These are phyloP conservation scores for Aptenodytes patagonicus DNA, from an alignment of 2,113 vertebrate species.

Conservation along the genomic window DNA sequence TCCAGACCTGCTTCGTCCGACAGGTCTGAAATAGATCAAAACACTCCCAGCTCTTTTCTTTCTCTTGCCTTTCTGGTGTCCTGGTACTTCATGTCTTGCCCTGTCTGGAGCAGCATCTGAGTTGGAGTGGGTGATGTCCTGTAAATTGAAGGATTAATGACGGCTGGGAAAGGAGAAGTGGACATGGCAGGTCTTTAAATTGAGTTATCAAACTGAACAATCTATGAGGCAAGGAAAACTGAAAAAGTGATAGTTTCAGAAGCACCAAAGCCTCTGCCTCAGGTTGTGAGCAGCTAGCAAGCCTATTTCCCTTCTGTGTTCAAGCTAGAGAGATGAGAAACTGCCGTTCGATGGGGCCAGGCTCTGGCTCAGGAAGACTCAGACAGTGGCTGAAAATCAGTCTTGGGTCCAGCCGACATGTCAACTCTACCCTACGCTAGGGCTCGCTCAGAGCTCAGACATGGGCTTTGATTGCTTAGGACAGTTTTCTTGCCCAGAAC, in stretches of 20 bases:
- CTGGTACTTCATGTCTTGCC: not conserved
- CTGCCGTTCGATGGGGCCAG: rapidly evolving
- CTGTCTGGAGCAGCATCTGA: not conserved
- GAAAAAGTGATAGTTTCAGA: not conserved
- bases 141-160: not conserved
- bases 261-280: not conserved
- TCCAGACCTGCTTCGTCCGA: not conserved
- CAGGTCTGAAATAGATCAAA: not conserved
- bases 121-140: not conserved
- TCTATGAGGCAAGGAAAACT: not conserved
- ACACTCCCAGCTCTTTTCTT: not conserved
- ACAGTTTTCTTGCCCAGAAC: not conserved
- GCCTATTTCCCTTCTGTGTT: not conserved
- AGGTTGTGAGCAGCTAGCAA: not conserved
- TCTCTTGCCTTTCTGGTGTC: not conserved
- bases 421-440: not conserved
- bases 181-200: not conserved
- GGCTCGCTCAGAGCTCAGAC: not conserved
- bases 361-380: not conserved
- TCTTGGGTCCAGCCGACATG: not conserved
- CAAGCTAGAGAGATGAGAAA: not conserved
- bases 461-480: not conserved
- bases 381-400: not conserved
- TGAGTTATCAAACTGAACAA: not conserved
- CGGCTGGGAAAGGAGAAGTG: not conserved